Conservation (phyloP, 2,113 vertebrate species). For the Hemibagrus wyckioides region DNA sequence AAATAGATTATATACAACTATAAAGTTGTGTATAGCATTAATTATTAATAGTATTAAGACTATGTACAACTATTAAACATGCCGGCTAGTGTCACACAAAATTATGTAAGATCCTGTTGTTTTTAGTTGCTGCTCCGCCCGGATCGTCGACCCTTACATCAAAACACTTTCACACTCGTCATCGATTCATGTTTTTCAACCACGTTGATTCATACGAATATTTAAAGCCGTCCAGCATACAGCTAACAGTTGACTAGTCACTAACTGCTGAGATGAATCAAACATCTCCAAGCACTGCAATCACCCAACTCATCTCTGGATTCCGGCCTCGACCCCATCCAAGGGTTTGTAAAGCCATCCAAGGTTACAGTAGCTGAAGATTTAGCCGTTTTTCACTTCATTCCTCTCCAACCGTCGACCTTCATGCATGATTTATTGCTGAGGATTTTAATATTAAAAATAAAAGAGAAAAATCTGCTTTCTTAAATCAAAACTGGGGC, state of each 20-base stretch:
- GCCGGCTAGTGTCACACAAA: neutral
- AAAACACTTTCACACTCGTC: neutral
- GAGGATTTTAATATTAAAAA: neutral
- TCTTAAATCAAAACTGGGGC: neutral
- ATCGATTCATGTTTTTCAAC: neutral
- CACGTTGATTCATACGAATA: neutral
- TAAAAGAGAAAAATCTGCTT: neutral
- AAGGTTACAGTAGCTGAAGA: neutral
- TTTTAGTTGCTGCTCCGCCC: neutral
- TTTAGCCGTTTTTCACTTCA: neutral
- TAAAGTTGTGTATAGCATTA: no score
- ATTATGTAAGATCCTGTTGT: neutral
- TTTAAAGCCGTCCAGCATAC: neutral
- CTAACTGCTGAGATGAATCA: neutral
- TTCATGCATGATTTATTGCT: neutral
- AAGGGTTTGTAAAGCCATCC: neutral
- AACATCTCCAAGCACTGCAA: neutral
- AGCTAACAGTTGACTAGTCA: neutral
- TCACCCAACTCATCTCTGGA: neutral
- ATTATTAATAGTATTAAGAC: no score
- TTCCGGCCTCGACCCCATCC: neutral
- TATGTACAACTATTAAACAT: neutral
- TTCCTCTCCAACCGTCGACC: neutral
- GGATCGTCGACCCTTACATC: neutral
- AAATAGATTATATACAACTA: no score